Evolutionary conservation across 2,113 vertebrate species (phyloP).

Genomic region (Hemichromis elongatus): DNA sequence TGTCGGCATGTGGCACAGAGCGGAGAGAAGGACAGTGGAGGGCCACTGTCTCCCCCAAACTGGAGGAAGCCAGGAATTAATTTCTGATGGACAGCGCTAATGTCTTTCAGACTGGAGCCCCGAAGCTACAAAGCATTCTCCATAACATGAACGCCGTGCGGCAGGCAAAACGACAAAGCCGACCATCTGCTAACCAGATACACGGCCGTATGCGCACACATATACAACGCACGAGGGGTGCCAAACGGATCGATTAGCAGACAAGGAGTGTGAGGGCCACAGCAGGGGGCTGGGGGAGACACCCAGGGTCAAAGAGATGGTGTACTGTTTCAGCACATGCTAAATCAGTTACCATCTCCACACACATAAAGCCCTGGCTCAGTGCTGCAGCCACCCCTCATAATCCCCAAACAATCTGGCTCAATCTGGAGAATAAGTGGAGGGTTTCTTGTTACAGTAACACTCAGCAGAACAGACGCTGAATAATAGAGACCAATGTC

Average conservation of each 20-base stretch:
- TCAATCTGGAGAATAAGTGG: constrained; percentile 69
- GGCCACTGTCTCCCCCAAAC: constrained; percentile 41
- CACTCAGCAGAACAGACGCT: constrained; percentile 37
- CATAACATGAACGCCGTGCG: constrained; percentile 49
- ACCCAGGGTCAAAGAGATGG: constrained; percentile 73
- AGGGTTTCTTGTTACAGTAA: constrained; percentile 64
- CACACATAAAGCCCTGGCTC: constrained; percentile 60
- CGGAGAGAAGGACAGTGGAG: constrained; percentile 23
- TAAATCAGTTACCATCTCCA: constrained; percentile 75
- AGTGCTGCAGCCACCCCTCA: constrained; percentile 50
- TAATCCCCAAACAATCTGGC: constrained; percentile 74
- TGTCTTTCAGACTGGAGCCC: constrained; percentile 68
- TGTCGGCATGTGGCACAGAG: constrained; percentile 60
- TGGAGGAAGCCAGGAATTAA: constrained; percentile 64
- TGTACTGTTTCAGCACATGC: constrained; percentile 77
- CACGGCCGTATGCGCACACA: constrained; percentile 23
- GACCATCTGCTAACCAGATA: constrained; percentile 75
- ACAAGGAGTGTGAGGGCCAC: constrained; percentile 65
- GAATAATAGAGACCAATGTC: neutral
- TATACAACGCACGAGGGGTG: constrained; percentile 52
- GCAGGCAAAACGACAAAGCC: constrained; percentile 56
- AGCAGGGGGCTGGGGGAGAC: constrained; percentile 62
- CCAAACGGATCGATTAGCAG: constrained; percentile 77
- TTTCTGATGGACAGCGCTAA: constrained; percentile 72
- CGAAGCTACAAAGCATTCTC: constrained; percentile 60